Evolutionary conservation across 2,113 vertebrate genomes (phyloP).

Genomic region (Zingel zingel): DNA sequence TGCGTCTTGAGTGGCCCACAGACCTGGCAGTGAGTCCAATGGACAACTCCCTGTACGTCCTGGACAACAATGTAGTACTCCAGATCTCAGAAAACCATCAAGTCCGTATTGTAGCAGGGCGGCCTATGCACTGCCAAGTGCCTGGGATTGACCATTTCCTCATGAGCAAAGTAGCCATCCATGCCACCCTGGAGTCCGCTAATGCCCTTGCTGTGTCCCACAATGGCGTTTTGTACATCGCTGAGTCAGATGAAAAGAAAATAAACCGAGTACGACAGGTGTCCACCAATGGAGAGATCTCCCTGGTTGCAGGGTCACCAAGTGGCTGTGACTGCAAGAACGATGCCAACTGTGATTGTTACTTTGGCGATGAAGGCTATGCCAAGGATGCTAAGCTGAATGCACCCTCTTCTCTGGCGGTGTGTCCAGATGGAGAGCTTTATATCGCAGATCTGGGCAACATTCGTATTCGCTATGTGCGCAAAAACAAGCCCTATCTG

Average conservation of each 20-base stretch:
- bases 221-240: slow-evolving; percentile 93
- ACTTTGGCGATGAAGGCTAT: slow-evolving; percentile 96
- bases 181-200: slow-evolving; percentile 95
- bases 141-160: slow-evolving; percentile 97
- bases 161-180: slow-evolving; percentile 94
- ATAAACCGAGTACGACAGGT: slow-evolving; percentile 96
- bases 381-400: slow-evolving; percentile 97
- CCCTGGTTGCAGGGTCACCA: slow-evolving; percentile 92
- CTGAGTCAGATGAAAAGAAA: slow-evolving; percentile 97
- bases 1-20: slow-evolving; percentile 98
- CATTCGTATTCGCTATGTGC: slow-evolving; percentile 94
- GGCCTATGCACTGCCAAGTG: slow-evolving; percentile 99
- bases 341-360: slow-evolving; percentile 97
- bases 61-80: slow-evolving; percentile 97
- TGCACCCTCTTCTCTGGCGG: slow-evolving; percentile 91
- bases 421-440: slow-evolving; percentile 94
- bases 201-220: slow-evolving; percentile 94
- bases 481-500: slow-evolving; percentile 94
- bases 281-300: slow-evolving; percentile 95
- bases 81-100: slow-evolving; percentile 99
- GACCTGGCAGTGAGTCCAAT: slow-evolving; percentile 95
- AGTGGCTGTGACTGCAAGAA: slow-evolving; percentile 98
- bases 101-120: slow-evolving; percentile 94
- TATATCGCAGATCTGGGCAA: slow-evolving; percentile 96
- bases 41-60: slow-evolving; percentile 96